Evolutionary conservation across 2,888 invertebrate species (phyloP).

Genomic region (Macrophya alboannulata): DNA sequence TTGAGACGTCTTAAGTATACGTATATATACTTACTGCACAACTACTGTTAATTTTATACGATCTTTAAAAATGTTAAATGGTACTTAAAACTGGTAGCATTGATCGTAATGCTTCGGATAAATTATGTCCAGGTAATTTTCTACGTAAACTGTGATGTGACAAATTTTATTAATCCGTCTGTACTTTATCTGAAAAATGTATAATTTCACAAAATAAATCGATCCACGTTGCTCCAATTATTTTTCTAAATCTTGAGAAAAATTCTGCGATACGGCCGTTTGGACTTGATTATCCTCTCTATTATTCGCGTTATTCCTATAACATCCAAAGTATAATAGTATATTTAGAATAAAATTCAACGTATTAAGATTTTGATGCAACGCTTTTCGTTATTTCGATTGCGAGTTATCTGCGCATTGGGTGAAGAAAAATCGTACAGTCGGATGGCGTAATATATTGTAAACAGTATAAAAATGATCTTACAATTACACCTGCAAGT

Average conservation of each 20-base stretch:
- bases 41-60: neutral
- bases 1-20: neutral
- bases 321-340: neutral
- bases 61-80: neutral
- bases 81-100: slow-evolving; percentile 25
- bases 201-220: neutral
- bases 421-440: neutral
- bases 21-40: neutral
- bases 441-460: neutral
- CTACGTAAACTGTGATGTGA: neutral
- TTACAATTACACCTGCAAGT: neutral
- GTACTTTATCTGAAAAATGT: neutral
- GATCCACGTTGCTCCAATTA: neutral
- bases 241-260: neutral
- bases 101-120: neutral
- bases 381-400: neutral
- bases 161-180: neutral
- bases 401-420: neutral
- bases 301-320: neutral
- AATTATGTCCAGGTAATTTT: neutral
- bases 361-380: neutral
- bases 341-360: neutral
- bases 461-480: neutral
- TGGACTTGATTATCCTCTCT: neutral
- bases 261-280: neutral